Percentiles rank a stretch among this genome's conserved stretches.
Conservation (phyloP, 1,140 invertebrate species). For the Rhizoglyphus robini region DNA sequence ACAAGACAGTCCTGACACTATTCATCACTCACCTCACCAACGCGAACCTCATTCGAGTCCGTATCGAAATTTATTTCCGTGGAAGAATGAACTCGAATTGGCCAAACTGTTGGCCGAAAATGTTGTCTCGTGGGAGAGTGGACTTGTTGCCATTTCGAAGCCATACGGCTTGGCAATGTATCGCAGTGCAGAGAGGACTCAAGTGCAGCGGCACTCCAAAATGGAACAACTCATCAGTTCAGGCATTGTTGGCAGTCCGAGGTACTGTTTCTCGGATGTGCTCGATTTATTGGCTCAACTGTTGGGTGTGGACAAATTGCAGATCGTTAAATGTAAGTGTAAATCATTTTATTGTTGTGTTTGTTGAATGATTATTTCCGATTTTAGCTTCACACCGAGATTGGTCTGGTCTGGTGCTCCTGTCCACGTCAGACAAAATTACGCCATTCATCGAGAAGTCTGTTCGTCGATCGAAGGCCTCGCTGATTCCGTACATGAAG, state of each 20-base stretch:
- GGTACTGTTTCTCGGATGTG: constrained; percentile 17
- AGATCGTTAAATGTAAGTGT: constrained; percentile 11
- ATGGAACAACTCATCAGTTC: not conserved
- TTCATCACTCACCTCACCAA: too few relatives aligned
- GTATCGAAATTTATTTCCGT: constrained; percentile 18
- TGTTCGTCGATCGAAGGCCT: constrained; percentile 1
- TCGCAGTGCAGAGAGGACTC: not conserved
- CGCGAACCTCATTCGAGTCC: too few relatives aligned
- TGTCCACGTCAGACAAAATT: not conserved
- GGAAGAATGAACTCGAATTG: constrained; percentile 15
- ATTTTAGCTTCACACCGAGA: constrained; percentile 8
- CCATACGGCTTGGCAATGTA: constrained; percentile 21
- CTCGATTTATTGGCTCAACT: constrained; percentile 1
- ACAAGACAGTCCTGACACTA: too few relatives aligned
- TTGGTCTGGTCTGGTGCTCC: constrained; percentile 19
- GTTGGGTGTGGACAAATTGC: not conserved
- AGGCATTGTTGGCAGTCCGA: constrained; percentile 14
- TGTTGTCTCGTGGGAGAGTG: constrained; percentile 16
- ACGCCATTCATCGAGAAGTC: not conserved
- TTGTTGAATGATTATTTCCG: not conserved
- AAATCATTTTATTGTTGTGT: not conserved
- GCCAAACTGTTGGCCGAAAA: constrained; percentile 10
- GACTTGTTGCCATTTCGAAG: constrained; percentile 20
- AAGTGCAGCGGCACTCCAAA: not conserved
- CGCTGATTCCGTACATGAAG: not conserved